Base-by-base conservation (phyloP, 2,888 invertebrate species). In the Drosophila prostipennis region DNA sequence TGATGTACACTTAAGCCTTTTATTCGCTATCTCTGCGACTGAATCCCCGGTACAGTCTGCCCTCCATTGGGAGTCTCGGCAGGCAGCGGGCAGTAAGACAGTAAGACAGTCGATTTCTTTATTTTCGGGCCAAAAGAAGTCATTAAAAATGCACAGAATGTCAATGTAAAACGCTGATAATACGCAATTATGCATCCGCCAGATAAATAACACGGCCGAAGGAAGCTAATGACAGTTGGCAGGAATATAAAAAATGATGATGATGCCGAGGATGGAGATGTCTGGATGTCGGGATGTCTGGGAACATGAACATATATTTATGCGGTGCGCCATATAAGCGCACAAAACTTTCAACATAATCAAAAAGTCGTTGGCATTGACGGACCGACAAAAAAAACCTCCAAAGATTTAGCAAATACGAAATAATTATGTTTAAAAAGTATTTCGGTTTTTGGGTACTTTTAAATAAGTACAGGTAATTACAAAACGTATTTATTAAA, bases 181-280 rank as follows among this genome's bases (percentile, higher is more conserved):
- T 79, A 80, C 60, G 72, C 76, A 83, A 80, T 78, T 80, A 82
- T 80, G 72, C 73, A 65, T 49, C 56, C 37, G 65, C 60, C 80
- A 82, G 76, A 82, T 80, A 80, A 82, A 80, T 82, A 80, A 80
- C 83, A 79, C 72, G 74, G 65, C 76, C 48, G 73, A 77, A 82
- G 84, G 79, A 81, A 81, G 81, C 82, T 84, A 79, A 84, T 84
- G 81, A 84, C 84, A 84, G 84, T 79, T 82, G 81, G 69, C 69
- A 61, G 46, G 48, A 67, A 58, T 60, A 71, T 68, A 71, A 69
- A 71, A 60, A 71, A 71, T 69, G 71, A 70, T 69, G 68, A 65
- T 57, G 67, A 69, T 65, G 52, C 34, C 64, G 37, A 26, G 46
- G 52, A 57, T 52, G 37, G 61, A 36, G 46, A 29, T 48, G 32